phyloP scores from a whole-genome alignment of 2,113 vertebrate species.

The Rhadina sibilatrix region DNA sequence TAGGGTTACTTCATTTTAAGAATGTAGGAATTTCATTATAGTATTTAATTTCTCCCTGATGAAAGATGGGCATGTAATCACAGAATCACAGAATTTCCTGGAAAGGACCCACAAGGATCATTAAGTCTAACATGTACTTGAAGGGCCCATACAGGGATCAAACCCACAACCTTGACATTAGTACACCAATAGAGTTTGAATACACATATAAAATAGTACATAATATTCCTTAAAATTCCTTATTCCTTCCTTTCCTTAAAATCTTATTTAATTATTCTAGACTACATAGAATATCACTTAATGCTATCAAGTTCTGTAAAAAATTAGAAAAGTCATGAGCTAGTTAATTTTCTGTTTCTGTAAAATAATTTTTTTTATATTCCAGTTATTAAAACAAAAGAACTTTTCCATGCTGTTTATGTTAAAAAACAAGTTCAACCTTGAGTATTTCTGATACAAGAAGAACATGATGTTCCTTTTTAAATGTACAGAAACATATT shows the following conservation, averaged over 20 bases:
- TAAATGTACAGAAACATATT: background rate
- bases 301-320: background rate
- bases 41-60: background rate
- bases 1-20: background rate
- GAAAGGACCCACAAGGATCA: background rate
- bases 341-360: background rate
- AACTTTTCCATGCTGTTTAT: background rate
- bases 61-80: background rate
- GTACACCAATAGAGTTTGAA: background rate
- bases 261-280: background rate
- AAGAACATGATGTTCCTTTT: background rate
- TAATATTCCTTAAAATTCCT: too few species aligned
- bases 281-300: background rate
- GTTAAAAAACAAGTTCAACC: background rate
- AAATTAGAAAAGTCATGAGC: background rate
- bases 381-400: background rate
- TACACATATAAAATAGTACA: background rate
- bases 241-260: background rate
- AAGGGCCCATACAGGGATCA: background rate
- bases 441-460: background rate
- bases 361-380: background rate
- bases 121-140: accelerated
- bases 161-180: background rate
- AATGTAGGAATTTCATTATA: background rate
- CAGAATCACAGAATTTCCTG: background rate